These are phyloP conservation scores for Halisarca cf. caerulea DNA, from an alignment of 37 sponge, comb jelly and placozoan genomes.

Conservation along the genomic window DNA sequence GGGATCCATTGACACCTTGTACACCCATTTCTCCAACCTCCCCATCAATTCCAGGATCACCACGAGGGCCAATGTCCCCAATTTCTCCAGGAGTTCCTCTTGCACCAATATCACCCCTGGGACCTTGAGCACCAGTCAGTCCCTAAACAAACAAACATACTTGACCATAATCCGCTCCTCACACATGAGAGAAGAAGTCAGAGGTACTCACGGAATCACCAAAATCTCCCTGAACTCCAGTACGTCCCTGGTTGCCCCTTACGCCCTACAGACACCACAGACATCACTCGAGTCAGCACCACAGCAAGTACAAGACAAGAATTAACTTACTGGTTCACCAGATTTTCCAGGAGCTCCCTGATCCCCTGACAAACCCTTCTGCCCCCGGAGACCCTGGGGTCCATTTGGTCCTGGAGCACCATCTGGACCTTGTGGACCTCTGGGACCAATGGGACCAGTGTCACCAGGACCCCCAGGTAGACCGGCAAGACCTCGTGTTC, in stretches of 20 bases:
- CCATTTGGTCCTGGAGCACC: not conserved
- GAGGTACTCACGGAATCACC: too few species aligned
- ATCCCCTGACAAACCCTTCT: not conserved
- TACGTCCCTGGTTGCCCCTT: too few species aligned
- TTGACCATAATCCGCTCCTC: too few species aligned
- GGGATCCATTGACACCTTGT: not conserved
- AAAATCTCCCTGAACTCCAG: too few species aligned
- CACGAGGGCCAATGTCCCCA: not conserved
- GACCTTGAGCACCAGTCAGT: not conserved
- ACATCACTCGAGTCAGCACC: too few species aligned
- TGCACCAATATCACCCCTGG: not conserved
- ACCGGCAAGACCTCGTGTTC: not conserved
- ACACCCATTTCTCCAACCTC: not conserved
- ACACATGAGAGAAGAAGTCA: too few species aligned
- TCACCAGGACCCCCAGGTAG: not conserved
- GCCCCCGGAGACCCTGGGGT: not conserved
- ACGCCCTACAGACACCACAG: too few species aligned
- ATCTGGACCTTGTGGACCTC: not conserved
- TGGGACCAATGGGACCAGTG: not conserved
- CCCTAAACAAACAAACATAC: not conserved
- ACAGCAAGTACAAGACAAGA: too few species aligned
- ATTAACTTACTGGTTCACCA: not conserved
- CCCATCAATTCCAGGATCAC: not conserved
- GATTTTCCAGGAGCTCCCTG: not conserved
- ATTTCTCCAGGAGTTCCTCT: slow-evolving; percentile 1